Evolutionary conservation across 2,113 vertebrate species (phyloP).

Genomic region (Platysternon megacephalum): DNA sequence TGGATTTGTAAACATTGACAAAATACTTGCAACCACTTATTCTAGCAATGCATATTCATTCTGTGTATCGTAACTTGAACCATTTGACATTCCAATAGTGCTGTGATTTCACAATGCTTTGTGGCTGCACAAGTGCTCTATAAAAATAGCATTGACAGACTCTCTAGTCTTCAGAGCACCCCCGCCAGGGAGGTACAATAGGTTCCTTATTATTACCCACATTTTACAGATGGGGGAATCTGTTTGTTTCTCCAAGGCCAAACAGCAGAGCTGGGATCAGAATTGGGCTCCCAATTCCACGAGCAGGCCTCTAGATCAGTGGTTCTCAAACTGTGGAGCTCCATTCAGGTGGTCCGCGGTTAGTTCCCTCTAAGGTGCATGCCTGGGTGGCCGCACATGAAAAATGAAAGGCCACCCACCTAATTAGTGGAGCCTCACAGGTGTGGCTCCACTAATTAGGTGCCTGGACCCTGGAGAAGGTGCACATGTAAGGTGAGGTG

Average conservation of each 20-base stretch:
- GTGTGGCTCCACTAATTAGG: no score
- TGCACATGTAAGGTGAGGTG: no score
- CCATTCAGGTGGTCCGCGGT: no score
- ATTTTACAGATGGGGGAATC: constrained; percentile 20
- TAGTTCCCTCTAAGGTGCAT: no score
- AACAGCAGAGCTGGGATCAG: constrained; percentile 17
- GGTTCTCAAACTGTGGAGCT: no score
- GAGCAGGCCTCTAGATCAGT: constrained; percentile 36
- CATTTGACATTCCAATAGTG: neutral
- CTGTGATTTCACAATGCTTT: neutral
- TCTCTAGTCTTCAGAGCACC: neutral
- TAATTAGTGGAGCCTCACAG: no score
- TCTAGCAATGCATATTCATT: constrained; percentile 29
- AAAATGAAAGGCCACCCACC: no score
- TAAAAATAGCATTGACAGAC: neutral
- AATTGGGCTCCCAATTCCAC: constrained; percentile 11
- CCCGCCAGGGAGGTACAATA: constrained; percentile 16
- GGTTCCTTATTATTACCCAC: constrained; percentile 29
- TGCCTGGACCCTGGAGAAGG: no score
- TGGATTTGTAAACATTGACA: constrained; percentile 34
- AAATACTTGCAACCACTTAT: constrained; percentile 59
- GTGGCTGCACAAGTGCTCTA: neutral
- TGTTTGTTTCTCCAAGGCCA: constrained; percentile 36
- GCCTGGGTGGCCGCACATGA: no score
- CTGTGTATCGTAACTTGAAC: neutral